Evolutionary conservation across 1,140 invertebrate species (phyloP), one percentile per base, ranked within the genome.

Genomic region (Pissodes strobi): DNA sequence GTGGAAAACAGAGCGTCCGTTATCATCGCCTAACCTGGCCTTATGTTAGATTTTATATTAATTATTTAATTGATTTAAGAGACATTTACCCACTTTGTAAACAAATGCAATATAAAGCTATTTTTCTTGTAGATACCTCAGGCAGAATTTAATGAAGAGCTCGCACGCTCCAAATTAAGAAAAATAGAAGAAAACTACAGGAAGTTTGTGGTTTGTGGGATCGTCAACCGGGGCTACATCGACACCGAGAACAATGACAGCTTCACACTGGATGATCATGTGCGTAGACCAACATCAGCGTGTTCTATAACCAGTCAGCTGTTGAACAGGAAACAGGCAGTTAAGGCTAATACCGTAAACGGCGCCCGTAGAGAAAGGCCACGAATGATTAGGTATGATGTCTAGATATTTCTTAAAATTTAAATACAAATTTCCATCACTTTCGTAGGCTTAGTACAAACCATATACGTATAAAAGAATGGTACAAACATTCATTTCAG

Each of bases 111-210:
- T 27, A 39, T 17, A 39, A 3, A n/a, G n/a, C 17, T 21, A 3
- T 48, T 18, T 21, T 21, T 18, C 8, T 22, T 25, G 25, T 3
- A 27, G 9, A 3, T 27, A 27, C 4, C 25, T 27, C n/a, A 41
- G 15, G 2, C 25, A 23, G 55, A 58, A 34, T 65, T 65, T 17
- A 27, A 68, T 17, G 67, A 72, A 10, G 70, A 72, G 37, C 25
- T 46, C 25, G 41, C 64, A 10, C 49, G 72, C 8, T 30, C 18
- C 19, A 69, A 64, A 61, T 41, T 73, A 12, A 56, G 68, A 12
- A 57, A 63, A 38, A 73, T 73, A 2, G 72, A 73, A 48, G 68
- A 70, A 59, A 73, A 73, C 58, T 73, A 72, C 52, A 53, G 55
- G 13, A 67, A 66, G 38, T 73, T 70, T 41, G 37, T 73, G 37